Conservation (phyloP, 2,113 vertebrate genomes). For the Erpornis zantholeuca region DNA sequence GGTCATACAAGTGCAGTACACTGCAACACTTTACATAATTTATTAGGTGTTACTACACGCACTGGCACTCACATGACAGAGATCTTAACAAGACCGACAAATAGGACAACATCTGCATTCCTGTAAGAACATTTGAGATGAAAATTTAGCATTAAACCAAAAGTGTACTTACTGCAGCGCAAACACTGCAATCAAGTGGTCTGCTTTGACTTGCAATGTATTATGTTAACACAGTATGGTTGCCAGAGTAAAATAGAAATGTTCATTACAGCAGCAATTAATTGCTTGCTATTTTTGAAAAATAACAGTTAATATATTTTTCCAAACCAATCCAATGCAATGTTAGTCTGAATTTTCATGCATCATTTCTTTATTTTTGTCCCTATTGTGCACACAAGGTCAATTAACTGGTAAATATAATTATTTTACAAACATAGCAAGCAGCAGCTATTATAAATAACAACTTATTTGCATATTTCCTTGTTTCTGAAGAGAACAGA, state of each 20-base stretch:
- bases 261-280: constrained; percentile 22
- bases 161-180: neutral
- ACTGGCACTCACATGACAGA: constrained; percentile 17
- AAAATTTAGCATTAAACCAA: constrained; percentile 18
- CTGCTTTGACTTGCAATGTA: neutral
- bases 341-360: constrained; percentile 39
- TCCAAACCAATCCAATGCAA: neutral
- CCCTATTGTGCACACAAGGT: constrained; percentile 47
- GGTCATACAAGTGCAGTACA: constrained; percentile 23
- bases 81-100: constrained; percentile 33
- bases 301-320: constrained; percentile 45
- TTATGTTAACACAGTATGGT: neutral
- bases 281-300: constrained; percentile 47
- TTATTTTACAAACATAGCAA: constrained; percentile 58
- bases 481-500: constrained; percentile 2
- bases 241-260: constrained; percentile 3
- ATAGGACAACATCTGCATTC: constrained; percentile 37
- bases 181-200: neutral
- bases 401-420: constrained; percentile 63
- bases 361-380: constrained; percentile 36
- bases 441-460: constrained; percentile 56
- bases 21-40: constrained; percentile 61
- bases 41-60: constrained; percentile 41
- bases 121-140: neutral
- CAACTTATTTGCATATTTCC: constrained; percentile 57